These are phyloP conservation scores for Colius striatus DNA, from an alignment of 2,113 vertebrate genomes.

Conservation along the genomic window DNA sequence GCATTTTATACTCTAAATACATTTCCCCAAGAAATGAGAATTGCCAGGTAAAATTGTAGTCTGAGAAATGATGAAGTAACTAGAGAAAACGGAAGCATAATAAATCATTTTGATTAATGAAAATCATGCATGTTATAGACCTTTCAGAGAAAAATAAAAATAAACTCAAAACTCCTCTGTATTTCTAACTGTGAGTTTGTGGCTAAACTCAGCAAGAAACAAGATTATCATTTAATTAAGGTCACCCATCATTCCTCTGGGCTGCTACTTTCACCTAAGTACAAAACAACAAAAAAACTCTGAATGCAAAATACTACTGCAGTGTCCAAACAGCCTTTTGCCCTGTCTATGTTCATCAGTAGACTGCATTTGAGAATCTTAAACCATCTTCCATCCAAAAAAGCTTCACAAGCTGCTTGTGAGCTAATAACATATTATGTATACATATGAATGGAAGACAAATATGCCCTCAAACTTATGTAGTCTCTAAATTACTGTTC, in stretches of 20 bases:
- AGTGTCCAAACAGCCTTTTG: background rate
- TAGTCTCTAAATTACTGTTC: background rate
- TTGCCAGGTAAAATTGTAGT: background rate
- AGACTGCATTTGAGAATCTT: background rate
- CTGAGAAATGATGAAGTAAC: background rate
- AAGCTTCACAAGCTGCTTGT: background rate
- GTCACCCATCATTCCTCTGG: background rate
- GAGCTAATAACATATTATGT: background rate
- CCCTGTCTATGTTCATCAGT: background rate
- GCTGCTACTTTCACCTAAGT: background rate
- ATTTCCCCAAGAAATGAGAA: background rate
- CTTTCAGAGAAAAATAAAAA: conserved; percentile 5
- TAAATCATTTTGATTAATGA: conserved; percentile 1
- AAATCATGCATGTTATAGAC: background rate
- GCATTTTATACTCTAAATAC: background rate
- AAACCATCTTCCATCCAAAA: background rate
- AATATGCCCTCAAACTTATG: background rate
- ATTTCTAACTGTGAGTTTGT: background rate
- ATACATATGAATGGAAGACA: background rate
- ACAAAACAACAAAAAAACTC: background rate
- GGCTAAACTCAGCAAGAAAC: background rate
- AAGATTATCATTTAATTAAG: background rate
- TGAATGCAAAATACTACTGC: background rate
- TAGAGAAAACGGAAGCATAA: background rate
- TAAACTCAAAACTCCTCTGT: background rate